Percentiles rank a stretch among this genome's conserved stretches.
These are phyloP conservation scores for Dysidea cf. avara DNA, from an alignment of 37 sponge, comb jelly and placozoan species.

Conservation along the genomic window DNA sequence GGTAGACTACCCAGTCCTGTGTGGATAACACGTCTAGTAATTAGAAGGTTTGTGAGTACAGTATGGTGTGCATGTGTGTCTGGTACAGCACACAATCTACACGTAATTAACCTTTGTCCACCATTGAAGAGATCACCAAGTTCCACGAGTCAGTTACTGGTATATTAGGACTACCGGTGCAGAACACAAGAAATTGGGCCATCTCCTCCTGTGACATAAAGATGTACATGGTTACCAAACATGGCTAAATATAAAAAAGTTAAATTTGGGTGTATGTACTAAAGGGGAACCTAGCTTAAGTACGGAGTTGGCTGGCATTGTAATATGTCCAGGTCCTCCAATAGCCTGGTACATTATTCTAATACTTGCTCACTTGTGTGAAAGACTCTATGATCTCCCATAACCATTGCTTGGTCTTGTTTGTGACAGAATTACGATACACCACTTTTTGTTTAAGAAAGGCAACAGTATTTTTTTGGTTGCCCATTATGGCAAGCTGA, in stretches of 20 bases:
- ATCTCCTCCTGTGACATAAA: slow-evolving; percentile 49
- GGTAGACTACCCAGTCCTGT: slow-evolving; percentile 43
- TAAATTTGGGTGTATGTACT: no score
- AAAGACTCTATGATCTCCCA: slow-evolving; percentile 44
- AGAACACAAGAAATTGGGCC: slow-evolving; percentile 47
- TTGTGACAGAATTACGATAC: no score
- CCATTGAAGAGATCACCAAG: slow-evolving; percentile 20
- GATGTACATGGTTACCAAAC: no score
- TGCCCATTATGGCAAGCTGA: slow-evolving; percentile 49
- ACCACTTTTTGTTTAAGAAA: slow-evolving; percentile 1
- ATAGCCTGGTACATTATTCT: no score
- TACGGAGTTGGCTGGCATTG: no score
- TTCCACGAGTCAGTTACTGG: slow-evolving; percentile 26
- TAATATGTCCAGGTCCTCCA: no score
- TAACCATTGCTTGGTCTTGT: slow-evolving; percentile 50
- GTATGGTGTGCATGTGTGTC: neutral
- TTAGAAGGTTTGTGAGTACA: neutral
- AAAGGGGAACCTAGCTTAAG: neutral
- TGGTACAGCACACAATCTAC: neutral
- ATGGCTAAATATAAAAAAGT: no score
- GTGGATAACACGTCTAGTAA: neutral
- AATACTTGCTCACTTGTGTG: slow-evolving; percentile 28
- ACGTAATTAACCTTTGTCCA: neutral
- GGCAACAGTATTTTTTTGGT: slow-evolving; percentile 14
- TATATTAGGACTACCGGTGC: slow-evolving; percentile 43